Evolutionary conservation across 2,888 invertebrate species (phyloP).

Genomic region (Oscheius sp.): DNA sequence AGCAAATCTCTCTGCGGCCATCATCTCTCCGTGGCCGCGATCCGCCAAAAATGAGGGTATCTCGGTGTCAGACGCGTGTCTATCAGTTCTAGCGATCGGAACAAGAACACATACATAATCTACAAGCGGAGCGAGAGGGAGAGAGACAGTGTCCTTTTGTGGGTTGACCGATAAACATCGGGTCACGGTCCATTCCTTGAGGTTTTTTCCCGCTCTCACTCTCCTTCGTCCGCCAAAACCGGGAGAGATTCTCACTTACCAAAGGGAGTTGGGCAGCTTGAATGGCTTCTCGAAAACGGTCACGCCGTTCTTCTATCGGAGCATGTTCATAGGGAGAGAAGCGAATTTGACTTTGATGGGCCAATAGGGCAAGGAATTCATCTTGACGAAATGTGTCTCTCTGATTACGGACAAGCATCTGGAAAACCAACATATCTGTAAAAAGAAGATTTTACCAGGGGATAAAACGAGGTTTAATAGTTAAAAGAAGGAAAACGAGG

Average conservation of each 20-base stretch:
- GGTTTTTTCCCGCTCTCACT: background rate
- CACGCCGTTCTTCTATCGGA: slow-evolving; percentile 38
- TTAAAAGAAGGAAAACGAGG: background rate
- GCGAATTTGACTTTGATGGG: slow-evolving; percentile 41
- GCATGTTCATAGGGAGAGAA: slow-evolving; percentile 50
- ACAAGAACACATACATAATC: slow-evolving; percentile 33
- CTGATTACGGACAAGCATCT: slow-evolving; percentile 40
- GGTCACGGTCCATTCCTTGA: slow-evolving; percentile 13
- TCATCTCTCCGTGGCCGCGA: background rate
- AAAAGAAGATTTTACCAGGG: background rate
- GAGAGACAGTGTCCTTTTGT: slow-evolving; percentile 16
- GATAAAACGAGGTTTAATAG: background rate
- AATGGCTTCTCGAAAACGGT: slow-evolving; percentile 43
- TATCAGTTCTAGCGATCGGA: slow-evolving; percentile 25
- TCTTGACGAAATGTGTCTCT: slow-evolving; percentile 42
- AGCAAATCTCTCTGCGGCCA: background rate
- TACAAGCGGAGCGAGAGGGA: slow-evolving; percentile 1
- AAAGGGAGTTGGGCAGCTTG: slow-evolving; percentile 42
- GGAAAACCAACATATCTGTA: background rate
- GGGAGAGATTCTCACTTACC: slow-evolving; percentile 14
- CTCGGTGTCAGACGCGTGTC: slow-evolving; percentile 21
- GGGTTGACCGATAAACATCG: slow-evolving; percentile 21
- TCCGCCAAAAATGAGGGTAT: background rate
- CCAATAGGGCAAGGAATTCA: slow-evolving; percentile 43
- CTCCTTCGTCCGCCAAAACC: background rate